Evolutionary conservation across 2,888 invertebrate genomes (phyloP), one percentile per base, ranked within the genome.

Genomic region (Scaptomyza flava): DNA sequence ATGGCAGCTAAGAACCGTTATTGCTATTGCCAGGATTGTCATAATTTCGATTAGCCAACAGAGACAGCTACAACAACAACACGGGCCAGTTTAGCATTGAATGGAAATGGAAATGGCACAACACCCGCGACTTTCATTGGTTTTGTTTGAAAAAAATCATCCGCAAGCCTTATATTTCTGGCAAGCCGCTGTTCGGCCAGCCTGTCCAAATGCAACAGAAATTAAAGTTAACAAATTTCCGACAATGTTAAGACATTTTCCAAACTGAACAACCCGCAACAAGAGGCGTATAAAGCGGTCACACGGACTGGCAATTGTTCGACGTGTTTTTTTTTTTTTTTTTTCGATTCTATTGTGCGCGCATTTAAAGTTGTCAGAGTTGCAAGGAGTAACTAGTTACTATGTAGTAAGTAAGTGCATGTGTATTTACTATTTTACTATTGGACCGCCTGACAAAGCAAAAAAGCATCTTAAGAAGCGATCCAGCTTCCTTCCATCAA

Each of bases 191-290:
- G 33, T 20, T 58, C 51, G 53, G 50, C 48, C 33, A 23, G 56
- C 69, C 83, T 84, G 89, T 87, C 85, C 65, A 61, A 70, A 63
- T 81, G 79, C 89, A 84, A 68, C 72, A 75, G 79, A 77, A 85
- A 85, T 85, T 88, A 88, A 88, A 84, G 87, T 88, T 88, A 83
- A 84, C 84, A 84, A 85, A 85, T 85, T 85, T 88, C 84, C 84
- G 84, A 85, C 84, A 89, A 87, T 87, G 81, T 87, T 89, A 84
- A 85, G 75, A 79, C 87, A 84, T 83, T 89, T 77, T 74, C 63
- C 72, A 69, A 72, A 72, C 76, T 38, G 38, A 66, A 17, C 43
- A 68, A 53, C 54, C 45, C 58, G 45, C 47, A 61, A 47, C 51
- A 47, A 33, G 36, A 48, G 68, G 61, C 63, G 36, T 57, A 67